These are phyloP conservation scores for Actinopyga echinites DNA, from an alignment of 53 echinoderm and acorn worm genomes.

Conservation along the genomic window DNA sequence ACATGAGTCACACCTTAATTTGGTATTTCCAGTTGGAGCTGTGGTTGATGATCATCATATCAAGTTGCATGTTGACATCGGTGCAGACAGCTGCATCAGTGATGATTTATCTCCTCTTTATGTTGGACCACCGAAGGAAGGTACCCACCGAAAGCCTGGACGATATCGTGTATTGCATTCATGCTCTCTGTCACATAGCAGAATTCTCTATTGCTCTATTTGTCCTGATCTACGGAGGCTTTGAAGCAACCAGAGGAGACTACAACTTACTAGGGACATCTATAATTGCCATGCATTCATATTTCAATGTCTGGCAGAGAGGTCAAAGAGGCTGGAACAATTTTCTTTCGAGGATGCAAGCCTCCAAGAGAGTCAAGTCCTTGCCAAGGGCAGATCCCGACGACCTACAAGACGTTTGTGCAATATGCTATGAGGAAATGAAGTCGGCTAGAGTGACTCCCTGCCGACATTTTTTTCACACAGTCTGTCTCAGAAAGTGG, in stretches of 20 bases:
- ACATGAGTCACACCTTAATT: conserved; percentile 82
- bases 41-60: conserved; percentile 93
- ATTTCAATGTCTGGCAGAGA: conserved; percentile 93
- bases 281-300: conserved; percentile 88
- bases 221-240: conserved; percentile 78
- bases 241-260: conserved; percentile 72
- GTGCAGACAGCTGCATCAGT: conserved; percentile 85
- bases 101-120: conserved; percentile 85
- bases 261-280: conserved; percentile 78
- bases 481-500: conserved; percentile 85
- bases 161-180: conserved; percentile 86
- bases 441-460: conserved; percentile 77
- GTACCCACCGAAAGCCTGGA: conserved; percentile 87
- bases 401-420: conserved; percentile 90
- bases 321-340: conserved; percentile 85
- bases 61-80: conserved; percentile 87
- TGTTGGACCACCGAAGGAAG: conserved; percentile 82
- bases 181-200: conserved; percentile 83
- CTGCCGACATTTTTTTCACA: conserved; percentile 91
- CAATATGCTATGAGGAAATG: conserved; percentile 97
- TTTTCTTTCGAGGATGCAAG: conserved; percentile 75
- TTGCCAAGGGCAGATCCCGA: conserved; percentile 67
- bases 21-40: conserved; percentile 79
- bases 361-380: conserved; percentile 76
- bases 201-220: conserved; percentile 89